Percentiles rank a stretch among this genome's conserved stretches.
Evolutionary conservation across 2,888 invertebrate species (phyloP).

Genomic region (Drosophila mettleri): DNA sequence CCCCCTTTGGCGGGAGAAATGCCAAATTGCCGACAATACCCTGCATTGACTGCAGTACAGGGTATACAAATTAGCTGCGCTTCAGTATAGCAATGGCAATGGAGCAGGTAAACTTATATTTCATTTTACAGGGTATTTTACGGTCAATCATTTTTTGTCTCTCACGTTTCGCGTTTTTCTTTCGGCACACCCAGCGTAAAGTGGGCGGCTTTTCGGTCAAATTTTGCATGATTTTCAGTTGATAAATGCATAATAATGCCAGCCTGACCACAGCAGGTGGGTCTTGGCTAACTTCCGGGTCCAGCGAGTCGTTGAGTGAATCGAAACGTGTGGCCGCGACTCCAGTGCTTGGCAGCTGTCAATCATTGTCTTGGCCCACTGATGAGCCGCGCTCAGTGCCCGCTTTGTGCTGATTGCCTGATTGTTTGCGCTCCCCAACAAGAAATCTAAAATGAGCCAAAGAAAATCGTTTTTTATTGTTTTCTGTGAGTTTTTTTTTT

Average conservation of each 20-base stretch:
- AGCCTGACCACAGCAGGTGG: conserved; percentile 27
- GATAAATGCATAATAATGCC: conserved; percentile 63
- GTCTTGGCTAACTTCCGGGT: conserved; percentile 44
- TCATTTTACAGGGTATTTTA: conserved; percentile 9
- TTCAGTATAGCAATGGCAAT: background rate
- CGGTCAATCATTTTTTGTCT: background rate
- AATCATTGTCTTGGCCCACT: conserved; percentile 18
- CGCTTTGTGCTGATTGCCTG: conserved; percentile 25
- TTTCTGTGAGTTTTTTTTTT: no score
- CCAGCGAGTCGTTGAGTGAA: conserved; percentile 16
- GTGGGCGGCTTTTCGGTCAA: conserved; percentile 64
- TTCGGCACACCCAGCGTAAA: conserved; percentile 34
- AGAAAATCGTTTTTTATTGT: background rate
- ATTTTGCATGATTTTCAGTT: conserved; percentile 65
- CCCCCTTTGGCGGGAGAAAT: conserved; percentile 8
- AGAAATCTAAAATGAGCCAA: conserved; percentile 15
- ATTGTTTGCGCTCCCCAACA: conserved; percentile 27
- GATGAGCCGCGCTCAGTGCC: conserved; percentile 27
- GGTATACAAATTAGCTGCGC: background rate
- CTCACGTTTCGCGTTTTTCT: background rate
- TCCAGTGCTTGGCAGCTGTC: conserved; percentile 25
- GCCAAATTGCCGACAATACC: background rate
- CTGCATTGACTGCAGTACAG: background rate
- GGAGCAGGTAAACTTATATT: background rate
- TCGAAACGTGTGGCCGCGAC: conserved; percentile 14